Evolutionary conservation across 2,113 vertebrate genomes (phyloP), one percentile per base, ranked within the genome.

Genomic region (Lagopus leucura): DNA sequence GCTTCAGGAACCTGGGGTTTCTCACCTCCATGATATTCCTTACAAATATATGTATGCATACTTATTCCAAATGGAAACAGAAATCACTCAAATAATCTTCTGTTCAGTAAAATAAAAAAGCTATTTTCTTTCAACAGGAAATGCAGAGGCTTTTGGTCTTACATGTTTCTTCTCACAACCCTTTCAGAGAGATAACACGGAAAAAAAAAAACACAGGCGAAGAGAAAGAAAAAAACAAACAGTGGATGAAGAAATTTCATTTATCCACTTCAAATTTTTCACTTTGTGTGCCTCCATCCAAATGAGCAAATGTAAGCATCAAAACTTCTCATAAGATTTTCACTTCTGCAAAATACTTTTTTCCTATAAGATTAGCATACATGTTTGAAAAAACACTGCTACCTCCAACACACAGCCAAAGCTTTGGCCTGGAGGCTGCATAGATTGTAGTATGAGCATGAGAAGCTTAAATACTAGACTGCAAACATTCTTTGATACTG

Each of bases 401-500:
- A 64, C 4, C 10, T 55, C 64, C 52, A 92, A 54, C 18, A n/a
- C 17, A n/a, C 18, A 91, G 42, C 50, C 75, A 92, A 85, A 93
- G 47, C 32, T 13, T 63, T 91, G 71, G 89, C 91, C 89, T 86
- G 90, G 30, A 34, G 93, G 85, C 79, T 88, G 34, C 11, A 30
- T 60, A 93, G 82, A 82, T 90, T 94, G 95, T 86, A 91, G 64
- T 86, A 91, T 61, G 86, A 91, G 69, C 43, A 54, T 15, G 1
- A 89, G 79, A 91, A 80, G 19, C 76, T 84, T 92, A 85, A 94
- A 89, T 24, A 94, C 17, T 42, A 69, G 65, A 36, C 65, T 88
- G 28, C 80, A 92, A 80, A 82, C 40, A 52, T 47, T 83, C 88
- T 94, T 90, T 93, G 87, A 94, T 92, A 95, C 43, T 42, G 75